phyloP scores from a whole-genome alignment of 2,113 vertebrate genomes.

The Varanus salvator region DNA sequence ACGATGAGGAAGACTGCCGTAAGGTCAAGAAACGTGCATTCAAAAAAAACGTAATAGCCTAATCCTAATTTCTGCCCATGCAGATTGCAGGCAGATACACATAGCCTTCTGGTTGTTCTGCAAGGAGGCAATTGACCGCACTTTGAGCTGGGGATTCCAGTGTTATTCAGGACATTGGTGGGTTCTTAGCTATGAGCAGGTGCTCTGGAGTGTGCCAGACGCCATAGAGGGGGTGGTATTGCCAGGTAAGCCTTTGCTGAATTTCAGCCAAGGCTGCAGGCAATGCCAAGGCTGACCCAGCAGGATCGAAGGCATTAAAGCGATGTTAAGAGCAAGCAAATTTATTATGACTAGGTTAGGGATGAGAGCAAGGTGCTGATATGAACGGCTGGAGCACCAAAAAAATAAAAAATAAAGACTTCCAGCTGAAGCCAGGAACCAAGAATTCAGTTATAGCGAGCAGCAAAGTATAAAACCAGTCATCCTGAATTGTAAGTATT shows the following conservation, averaged over 20 bases:
- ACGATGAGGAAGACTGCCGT: not conserved
- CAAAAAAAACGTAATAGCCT: too few relatives aligned
- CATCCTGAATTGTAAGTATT: not conserved
- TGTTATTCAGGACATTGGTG: conserved; percentile 6
- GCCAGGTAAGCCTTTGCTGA: conserved; percentile 1
- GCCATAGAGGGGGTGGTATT: not conserved
- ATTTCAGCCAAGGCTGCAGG: not conserved
- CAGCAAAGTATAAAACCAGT: not conserved
- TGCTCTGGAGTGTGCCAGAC: not conserved
- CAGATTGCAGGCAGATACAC: not conserved
- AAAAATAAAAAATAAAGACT: not conserved
- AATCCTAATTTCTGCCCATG: not conserved
- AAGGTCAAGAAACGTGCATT: not conserved
- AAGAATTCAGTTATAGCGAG: not conserved
- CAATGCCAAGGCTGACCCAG: not conserved
- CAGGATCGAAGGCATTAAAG: not conserved
- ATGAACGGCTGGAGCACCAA: not conserved
- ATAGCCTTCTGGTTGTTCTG: not conserved
- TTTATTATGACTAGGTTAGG: conserved; percentile 17
- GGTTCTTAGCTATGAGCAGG: conserved; percentile 5
- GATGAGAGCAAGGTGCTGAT: not conserved
- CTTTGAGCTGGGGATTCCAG: not conserved
- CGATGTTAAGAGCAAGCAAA: conserved; percentile 2
- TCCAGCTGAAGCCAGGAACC: not conserved
- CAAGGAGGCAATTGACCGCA: not conserved